Base-by-base conservation (phyloP, 1,140 invertebrate species). In the Fopius arisanus region DNA sequence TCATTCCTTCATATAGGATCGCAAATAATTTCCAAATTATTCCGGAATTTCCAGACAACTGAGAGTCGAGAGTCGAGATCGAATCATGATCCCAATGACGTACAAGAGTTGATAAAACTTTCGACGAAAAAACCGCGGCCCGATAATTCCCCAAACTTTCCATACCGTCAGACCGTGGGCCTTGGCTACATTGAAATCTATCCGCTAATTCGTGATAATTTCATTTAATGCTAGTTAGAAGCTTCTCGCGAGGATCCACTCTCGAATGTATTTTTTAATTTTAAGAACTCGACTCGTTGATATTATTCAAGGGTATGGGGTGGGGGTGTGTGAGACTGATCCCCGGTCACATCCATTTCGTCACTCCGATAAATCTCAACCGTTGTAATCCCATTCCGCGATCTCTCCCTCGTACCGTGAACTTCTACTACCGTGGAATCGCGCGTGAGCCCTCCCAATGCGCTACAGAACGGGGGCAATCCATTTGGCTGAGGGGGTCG, bases 161-260 rank as follows among this genome's bases (percentile, higher is more conserved):
- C 33, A 37, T 12, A 12, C 12, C 33, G 33, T 37, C 33, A n/a
- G 69, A 14, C 21, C 67, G 41, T 33, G 73, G 63, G 73, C 31
- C 16, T 16, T 51, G 63, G 23, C 26, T 54, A 59, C 51, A 26
- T 41, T 78, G 81, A 79, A 85, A 83, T 84, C 79, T 79, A 81
- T 79, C 67, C 81, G 80, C 80, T 86, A 87, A 87, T 87, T 84
- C 80, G 79, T 80, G 79, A 78, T 87, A 87, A 87, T 86, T 81
- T 85, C 85, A 86, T 87, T 87, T 85, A 77, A 68, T 62, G 66
- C 31, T 16, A 76, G 68, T 62, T 78, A 73, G 54, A 74, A 82
- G 72, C 76, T 68, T 65, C 77, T 75, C 74, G 72, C 59, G 74
- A 78, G 70, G 62, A 67, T 71, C 72, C 29, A 33, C 75, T n/a